Evolutionary conservation across 2,888 invertebrate genomes (phyloP), one percentile per base, ranked within the genome.

Genomic region (Lasioglossum figueresi): DNA sequence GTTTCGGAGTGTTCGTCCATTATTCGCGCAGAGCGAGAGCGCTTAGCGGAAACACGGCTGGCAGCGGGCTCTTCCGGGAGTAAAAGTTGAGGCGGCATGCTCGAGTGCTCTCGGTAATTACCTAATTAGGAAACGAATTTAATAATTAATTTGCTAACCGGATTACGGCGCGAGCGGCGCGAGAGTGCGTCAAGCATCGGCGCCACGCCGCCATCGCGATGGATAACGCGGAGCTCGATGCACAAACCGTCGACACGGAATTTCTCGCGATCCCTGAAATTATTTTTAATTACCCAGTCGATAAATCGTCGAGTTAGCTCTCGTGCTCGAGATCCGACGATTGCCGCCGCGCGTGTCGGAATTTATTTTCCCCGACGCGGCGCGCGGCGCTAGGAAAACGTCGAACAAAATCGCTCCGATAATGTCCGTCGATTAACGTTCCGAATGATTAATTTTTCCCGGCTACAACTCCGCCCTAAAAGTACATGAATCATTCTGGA

Each of bases 71-170:
- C 68, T 78, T 80, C 71, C 75, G 78, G 52, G 72, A 66, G 68
- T n/a, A 68, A 83, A 85, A 85, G 84, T 84, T 80, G 75, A 76
- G 68, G 78, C 63, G 34, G 80, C 79, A 76, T 83, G 85, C 82
- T 83, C 79, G 88, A 80, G 80, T 75, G 85, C 82, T 79, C 83
- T 56, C 76, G 80, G 88, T 89, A 90, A 90, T 90, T 88, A 87
- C 85, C 84, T 89, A 88, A 91, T 91, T 89, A 90, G 88, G 78
- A 82, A 84, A 86, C 80, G 85, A 90, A 90, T 86, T 90, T 86
- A 91, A 88, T 90, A 88, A 91, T 89, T 91, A 87, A 91, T 90
- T 86, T 75, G 87, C 85, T 84, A 83, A 82, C 79, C 73, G 83
- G 84, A 85, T 89, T 84, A 85, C 82, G 73, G 48, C 68, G 31